Base-by-base conservation (phyloP, 2,888 invertebrate species). In the Prosopocoilus inquinatus region DNA sequence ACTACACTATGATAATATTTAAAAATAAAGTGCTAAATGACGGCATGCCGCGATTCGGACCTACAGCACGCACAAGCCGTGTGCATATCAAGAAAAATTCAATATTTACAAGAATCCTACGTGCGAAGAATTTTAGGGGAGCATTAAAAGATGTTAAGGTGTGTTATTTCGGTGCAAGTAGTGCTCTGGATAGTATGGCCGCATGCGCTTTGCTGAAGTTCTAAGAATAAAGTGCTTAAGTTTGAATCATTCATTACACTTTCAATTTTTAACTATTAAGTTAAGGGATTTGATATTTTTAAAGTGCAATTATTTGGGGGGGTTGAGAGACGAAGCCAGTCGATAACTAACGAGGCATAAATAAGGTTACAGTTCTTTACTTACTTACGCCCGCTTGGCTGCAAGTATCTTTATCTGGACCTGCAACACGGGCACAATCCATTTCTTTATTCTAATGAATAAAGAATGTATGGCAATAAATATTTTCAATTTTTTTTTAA, bases 321-420 rank as follows among this genome's bases (percentile, higher is more conserved):
- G 38, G 38, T 38, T 38, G 11, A 13, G 4, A 38, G 12, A 3
- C 41, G 41, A 41, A 41, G 41, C 41, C 41, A 41, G 9, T 41
- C 15, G 41, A 11, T 13, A 13, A 15, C 7, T 28, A 28, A 13
- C 12, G 15, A 15, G 20, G 20, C 20, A 28, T 4, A 28, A 4
- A 28, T 4, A 28, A 4, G 20, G 20, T 28, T 28, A 28, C 20
- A 28, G 16, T 32, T 43, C 39, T 52, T 60, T 82, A 84, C 83
- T 84, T 83, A 83, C 84, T 83, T 75, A 80, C 78, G 73, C 80
- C 81, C 67, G 73, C 75, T 71, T 79, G 80, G 71, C 81, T 76
- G 77, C 84, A 84, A 72, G 79, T 80, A 73, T 79, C 78, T 73
- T 80, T 74, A 73, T 83, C 81, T 64, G 83, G 83, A 82, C 83